phyloP scores from a whole-genome alignment of 1,140 invertebrate genomes.

The Papilio machaon region DNA sequence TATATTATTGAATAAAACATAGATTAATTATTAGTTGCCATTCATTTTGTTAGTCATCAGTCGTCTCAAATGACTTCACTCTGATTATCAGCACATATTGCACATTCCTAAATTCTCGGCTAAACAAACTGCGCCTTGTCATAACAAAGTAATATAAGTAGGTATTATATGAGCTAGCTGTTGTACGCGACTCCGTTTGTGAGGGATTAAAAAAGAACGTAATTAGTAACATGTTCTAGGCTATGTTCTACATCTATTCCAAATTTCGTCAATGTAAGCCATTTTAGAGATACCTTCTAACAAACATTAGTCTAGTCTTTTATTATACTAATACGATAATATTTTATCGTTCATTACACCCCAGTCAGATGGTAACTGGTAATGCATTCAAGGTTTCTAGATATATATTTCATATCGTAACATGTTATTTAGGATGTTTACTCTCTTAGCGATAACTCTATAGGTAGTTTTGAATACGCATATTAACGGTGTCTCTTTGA shows the following conservation, averaged over 20 bases:
- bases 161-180: not conserved
- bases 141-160: not conserved
- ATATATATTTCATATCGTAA: not conserved
- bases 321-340: not conserved
- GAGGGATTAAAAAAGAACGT: not conserved
- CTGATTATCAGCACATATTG: slow-evolving; percentile 26
- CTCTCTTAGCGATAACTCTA: not conserved
- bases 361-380: not conserved
- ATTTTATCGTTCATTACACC: slow-evolving; percentile 1
- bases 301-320: no score
- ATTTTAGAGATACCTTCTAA: no score
- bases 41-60: slow-evolving; percentile 33
- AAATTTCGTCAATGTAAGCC: no score
- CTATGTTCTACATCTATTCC: no score
- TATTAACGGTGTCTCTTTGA: no score
- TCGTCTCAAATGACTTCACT: slow-evolving; percentile 39
- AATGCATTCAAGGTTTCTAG: not conserved
- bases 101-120: slow-evolving; percentile 42
- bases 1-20: not conserved
- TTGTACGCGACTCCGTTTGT: not conserved
- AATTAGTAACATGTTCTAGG: no score
- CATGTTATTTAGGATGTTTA: not conserved
- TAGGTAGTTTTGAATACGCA: no score
- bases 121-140: slow-evolving; percentile 37
- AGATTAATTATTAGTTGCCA: not conserved